Evolutionary conservation across 2,113 vertebrate genomes (phyloP).

Genomic region (Bubalus kerabau): DNA sequence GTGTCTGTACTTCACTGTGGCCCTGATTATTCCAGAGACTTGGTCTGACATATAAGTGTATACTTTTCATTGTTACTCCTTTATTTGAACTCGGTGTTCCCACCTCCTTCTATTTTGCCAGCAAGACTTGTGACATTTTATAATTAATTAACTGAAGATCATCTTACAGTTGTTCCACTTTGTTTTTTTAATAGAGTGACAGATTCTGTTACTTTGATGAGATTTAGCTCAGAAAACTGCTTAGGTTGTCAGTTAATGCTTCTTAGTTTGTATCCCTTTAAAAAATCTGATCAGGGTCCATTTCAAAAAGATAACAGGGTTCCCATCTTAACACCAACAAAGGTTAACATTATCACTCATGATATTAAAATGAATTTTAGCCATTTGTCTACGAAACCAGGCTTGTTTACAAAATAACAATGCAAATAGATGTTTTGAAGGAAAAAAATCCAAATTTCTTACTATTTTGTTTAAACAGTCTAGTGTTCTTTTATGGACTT

Average conservation of each 20-base stretch:
- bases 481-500: neutral
- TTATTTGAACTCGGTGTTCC: neutral
- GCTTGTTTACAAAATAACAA: neutral
- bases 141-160: slow-evolving; percentile 25
- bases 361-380: neutral
- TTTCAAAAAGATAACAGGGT: neutral
- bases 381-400: neutral
- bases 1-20: neutral
- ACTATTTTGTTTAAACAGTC: neutral
- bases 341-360: neutral
- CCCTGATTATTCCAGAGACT: neutral
- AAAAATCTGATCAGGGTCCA: neutral
- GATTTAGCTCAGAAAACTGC: neutral
- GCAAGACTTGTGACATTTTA: neutral
- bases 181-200: slow-evolving; percentile 27
- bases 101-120: neutral
- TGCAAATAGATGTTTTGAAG: neutral
- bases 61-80: neutral
- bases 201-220: neutral
- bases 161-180: slow-evolving; percentile 14
- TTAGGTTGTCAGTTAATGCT: neutral
- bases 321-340: neutral
- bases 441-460: neutral
- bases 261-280: neutral
- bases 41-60: neutral